A percentile compares a stretch with the other conserved stretches of the same genome.
Conservation (phyloP, 2,888 invertebrate species). For the Ectobius pallidus region DNA sequence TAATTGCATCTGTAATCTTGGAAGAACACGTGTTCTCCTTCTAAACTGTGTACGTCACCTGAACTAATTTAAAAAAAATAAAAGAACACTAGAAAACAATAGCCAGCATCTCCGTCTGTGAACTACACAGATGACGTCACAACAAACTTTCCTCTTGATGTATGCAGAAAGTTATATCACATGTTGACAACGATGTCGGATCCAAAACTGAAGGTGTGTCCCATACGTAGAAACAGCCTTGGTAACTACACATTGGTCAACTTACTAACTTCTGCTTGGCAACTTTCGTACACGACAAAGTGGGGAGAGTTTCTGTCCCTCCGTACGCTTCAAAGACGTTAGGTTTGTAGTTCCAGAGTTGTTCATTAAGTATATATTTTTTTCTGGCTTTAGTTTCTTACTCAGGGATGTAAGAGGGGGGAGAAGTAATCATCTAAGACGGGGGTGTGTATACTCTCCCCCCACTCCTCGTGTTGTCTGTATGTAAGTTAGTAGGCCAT, state of each 20-base stretch:
- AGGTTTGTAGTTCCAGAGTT: not conserved
- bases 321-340: not conserved
- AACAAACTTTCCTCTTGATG: too few species aligned
- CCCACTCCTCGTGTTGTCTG: not conserved
- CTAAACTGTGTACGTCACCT: too few species aligned
- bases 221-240: not conserved
- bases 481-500: conserved; percentile 26
- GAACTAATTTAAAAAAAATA: too few species aligned
- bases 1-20: too few species aligned
- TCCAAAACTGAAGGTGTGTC: conserved; percentile 1
- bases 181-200: not conserved
- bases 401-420: not conserved
- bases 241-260: conserved; percentile 17
- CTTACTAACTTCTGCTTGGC: not conserved
- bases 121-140: too few species aligned
- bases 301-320: not conserved
- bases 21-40: too few species aligned
- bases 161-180: too few species aligned
- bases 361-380: not conserved
- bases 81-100: too few species aligned
- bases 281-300: conserved; percentile 14
- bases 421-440: conserved; percentile 23
- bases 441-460: conserved; percentile 28
- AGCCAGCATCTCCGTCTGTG: too few species aligned
- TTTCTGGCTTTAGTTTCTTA: not conserved